These are phyloP conservation scores for Diaprepes abbreviatus DNA, from an alignment of 2,888 invertebrate genomes.

Conservation along the genomic window DNA sequence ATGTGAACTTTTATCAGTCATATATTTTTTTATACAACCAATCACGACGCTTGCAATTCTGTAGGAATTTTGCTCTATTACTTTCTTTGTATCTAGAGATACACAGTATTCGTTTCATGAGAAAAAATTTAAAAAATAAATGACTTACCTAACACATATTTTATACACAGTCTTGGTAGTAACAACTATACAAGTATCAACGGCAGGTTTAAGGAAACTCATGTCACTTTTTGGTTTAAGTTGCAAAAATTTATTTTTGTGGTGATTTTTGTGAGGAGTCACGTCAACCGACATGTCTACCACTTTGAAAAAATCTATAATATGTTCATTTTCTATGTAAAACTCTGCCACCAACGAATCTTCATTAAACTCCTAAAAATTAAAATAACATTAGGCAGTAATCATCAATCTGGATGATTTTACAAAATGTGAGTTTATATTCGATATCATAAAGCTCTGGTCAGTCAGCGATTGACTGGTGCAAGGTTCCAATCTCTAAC, in stretches of 20 bases:
- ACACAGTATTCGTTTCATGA: too few relatives aligned
- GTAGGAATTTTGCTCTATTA: too few relatives aligned
- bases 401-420: too few relatives aligned
- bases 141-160: conserved; percentile 70
- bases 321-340: conserved; percentile 69
- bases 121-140: not conserved
- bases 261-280: conserved; percentile 57
- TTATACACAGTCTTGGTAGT: conserved; percentile 74
- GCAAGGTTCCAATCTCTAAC: too few relatives aligned
- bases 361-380: conserved; percentile 71
- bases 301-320: conserved; percentile 69
- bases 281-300: conserved; percentile 65
- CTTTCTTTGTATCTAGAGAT: too few relatives aligned
- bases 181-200: conserved; percentile 74
- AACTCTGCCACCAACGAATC: conserved; percentile 73
- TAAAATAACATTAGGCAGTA: too few relatives aligned
- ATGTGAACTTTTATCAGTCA: too few relatives aligned
- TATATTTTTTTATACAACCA: too few relatives aligned
- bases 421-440: too few relatives aligned
- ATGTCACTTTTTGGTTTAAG: conserved; percentile 68
- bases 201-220: conserved; percentile 66
- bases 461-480: too few relatives aligned
- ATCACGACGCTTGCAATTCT: too few relatives aligned
- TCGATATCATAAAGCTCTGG: too few relatives aligned
- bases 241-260: conserved; percentile 64